phyloP scores from a whole-genome alignment of 2,797 vertebrate species.

The Squalus acanthias region DNA sequence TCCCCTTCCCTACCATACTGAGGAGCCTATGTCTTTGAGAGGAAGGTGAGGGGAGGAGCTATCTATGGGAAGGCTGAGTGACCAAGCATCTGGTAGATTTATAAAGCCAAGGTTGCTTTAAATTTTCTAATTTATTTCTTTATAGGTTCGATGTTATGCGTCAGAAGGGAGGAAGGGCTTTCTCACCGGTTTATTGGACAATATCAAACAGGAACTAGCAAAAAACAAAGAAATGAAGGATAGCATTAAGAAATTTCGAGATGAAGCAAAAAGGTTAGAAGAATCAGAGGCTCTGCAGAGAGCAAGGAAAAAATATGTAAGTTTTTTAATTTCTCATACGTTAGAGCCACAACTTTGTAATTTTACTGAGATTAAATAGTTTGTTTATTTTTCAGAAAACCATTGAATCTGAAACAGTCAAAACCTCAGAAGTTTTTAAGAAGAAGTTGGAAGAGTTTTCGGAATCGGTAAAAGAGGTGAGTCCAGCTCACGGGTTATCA shows the following conservation, averaged over 20 bases:
- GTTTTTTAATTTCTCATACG: slow-evolving; percentile 42
- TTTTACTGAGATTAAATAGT: background rate
- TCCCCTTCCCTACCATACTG: background rate
- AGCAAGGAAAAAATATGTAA: slow-evolving; percentile 89
- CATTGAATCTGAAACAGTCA: slow-evolving; percentile 89
- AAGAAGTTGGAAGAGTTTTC: slow-evolving; percentile 80
- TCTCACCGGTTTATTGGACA: slow-evolving; percentile 82
- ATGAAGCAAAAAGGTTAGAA: slow-evolving; percentile 86
- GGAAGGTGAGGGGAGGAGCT: background rate
- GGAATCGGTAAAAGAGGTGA: slow-evolving; percentile 71
- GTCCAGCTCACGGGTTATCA: background rate
- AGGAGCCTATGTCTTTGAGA: background rate
- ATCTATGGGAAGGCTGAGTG: background rate
- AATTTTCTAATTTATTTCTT: background rate
- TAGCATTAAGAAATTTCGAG: slow-evolving; percentile 86
- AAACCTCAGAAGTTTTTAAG: slow-evolving; percentile 82
- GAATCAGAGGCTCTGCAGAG: slow-evolving; percentile 86
- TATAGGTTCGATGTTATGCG: slow-evolving; percentile 58
- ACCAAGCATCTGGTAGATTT: background rate
- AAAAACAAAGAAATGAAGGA: slow-evolving; percentile 98
- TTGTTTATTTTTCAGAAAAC: slow-evolving; percentile 68
- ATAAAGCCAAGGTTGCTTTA: background rate
- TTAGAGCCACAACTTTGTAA: background rate
- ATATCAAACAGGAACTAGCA: slow-evolving; percentile 82
- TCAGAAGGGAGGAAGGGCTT: slow-evolving; percentile 79